These are phyloP conservation scores for Muscina levida DNA, from an alignment of 2,888 invertebrate genomes.

Conservation along the genomic window DNA sequence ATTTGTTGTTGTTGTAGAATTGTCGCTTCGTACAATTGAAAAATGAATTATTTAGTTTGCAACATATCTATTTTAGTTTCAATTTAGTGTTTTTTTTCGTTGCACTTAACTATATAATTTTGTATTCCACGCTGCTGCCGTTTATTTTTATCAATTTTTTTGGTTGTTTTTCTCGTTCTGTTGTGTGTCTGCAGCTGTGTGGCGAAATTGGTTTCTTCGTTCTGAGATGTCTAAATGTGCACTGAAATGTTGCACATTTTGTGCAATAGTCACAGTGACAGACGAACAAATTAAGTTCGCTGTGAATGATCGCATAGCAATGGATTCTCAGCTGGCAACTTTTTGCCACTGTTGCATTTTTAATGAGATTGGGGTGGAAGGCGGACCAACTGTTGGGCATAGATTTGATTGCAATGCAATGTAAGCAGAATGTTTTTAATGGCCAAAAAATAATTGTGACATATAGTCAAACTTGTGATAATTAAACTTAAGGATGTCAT, in stretches of 20 bases:
- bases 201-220: neutral
- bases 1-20: conserved; percentile 19
- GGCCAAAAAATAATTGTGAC: no score
- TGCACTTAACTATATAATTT: no score
- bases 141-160: conserved; percentile 5
- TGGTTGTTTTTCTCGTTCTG: conserved; percentile 4
- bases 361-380: neutral
- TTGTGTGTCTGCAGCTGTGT: neutral
- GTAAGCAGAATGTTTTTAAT: no score
- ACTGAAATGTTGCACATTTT: conserved; percentile 25
- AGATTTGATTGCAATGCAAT: no score
- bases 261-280: neutral
- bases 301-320: no score
- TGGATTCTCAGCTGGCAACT: neutral
- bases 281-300: no score
- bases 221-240: neutral
- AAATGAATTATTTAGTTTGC: conserved; percentile 35
- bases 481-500: no score
- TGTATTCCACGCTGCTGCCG: neutral
- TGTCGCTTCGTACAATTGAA: conserved; percentile 18
- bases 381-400: no score
- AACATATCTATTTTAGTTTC: neutral
- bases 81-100: neutral
- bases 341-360: conserved; percentile 6
- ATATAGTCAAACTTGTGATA: no score